phyloP scores from a whole-genome alignment of 2,888 invertebrate species.

The Elmis aenea region DNA sequence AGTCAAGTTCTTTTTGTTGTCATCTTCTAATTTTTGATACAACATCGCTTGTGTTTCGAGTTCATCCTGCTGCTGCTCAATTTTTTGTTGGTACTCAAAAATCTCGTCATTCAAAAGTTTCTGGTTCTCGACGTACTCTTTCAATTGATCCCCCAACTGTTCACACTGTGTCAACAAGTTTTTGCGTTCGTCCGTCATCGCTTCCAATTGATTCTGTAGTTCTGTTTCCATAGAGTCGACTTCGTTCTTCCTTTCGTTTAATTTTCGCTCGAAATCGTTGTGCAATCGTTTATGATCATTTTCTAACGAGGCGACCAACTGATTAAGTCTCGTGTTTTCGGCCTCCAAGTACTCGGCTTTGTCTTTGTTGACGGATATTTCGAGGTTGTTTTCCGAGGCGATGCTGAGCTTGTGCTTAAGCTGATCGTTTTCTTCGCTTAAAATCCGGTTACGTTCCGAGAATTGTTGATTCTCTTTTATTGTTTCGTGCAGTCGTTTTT shows the following conservation, averaged over 20 bases:
- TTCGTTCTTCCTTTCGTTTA: slow-evolving; percentile 44
- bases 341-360: slow-evolving; percentile 49
- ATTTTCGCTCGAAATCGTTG: slow-evolving; percentile 43
- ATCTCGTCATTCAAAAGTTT: slow-evolving; percentile 25
- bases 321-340: slow-evolving; percentile 48
- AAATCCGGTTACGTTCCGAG: slow-evolving; percentile 51
- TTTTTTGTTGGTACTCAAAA: slow-evolving; percentile 22
- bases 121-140: slow-evolving; percentile 27
- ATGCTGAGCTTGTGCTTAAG: slow-evolving; percentile 16
- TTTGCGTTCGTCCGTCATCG: slow-evolving; percentile 38
- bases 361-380: slow-evolving; percentile 30
- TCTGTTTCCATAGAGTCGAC: slow-evolving; percentile 51
- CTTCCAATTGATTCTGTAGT: slow-evolving; percentile 45
- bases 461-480: slow-evolving; percentile 54
- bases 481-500: slow-evolving; percentile 54
- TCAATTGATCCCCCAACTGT: slow-evolving; percentile 45
- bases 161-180: slow-evolving; percentile 39
- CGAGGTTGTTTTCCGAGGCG: slow-evolving; percentile 14
- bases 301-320: slow-evolving; percentile 48
- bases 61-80: slow-evolving; percentile 18
- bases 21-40: slow-evolving; percentile 17
- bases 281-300: slow-evolving; percentile 49
- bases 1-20: slow-evolving; percentile 16
- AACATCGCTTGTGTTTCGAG: slow-evolving; percentile 8
- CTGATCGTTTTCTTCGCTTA: slow-evolving; percentile 31